phyloP scores from a whole-genome alignment of 1,140 invertebrate species.

The Galendromus occidentalis region DNA sequence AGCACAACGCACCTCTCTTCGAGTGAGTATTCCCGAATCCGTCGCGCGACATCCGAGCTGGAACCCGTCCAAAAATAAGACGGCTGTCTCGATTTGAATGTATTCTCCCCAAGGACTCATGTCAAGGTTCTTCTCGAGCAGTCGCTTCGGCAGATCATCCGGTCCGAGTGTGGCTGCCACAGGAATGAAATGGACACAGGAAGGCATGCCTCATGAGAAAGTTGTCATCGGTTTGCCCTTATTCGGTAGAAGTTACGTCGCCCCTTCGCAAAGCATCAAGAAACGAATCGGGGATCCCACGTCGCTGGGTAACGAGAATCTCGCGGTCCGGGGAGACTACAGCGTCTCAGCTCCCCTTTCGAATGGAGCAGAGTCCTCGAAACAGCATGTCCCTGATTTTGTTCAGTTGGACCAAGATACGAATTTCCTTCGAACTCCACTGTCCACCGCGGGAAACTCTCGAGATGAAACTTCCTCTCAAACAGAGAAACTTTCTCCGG shows the following conservation, averaged over 20 bases:
- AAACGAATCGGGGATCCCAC: no score
- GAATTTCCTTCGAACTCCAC: no score
- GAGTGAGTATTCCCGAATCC: background rate
- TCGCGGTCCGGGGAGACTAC: no score
- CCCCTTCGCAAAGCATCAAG: no score
- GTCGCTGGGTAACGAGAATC: no score
- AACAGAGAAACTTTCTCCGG: no score
- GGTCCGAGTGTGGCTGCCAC: background rate
- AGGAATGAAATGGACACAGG: slow-evolving; percentile 29
- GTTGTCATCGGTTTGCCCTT: slow-evolving; percentile 42
- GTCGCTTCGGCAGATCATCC: background rate
- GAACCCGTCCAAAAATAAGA: background rate
- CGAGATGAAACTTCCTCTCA: no score
- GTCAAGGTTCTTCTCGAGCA: background rate
- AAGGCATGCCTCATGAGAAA: slow-evolving; percentile 36
- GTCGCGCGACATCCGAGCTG: background rate
- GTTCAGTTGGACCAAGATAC: no score
- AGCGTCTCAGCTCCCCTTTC: no score
- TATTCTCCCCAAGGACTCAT: background rate
- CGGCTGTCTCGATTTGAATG: background rate
- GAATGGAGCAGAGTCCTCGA: no score
- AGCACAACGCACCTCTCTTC: background rate
- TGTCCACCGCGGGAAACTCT: no score
- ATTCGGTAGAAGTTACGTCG: slow-evolving; percentile 39
- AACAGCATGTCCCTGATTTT: no score